Percentiles rank a stretch among this genome's conserved stretches.
Conservation (phyloP, 2,113 vertebrate species). For the Lipophrys pholis region DNA sequence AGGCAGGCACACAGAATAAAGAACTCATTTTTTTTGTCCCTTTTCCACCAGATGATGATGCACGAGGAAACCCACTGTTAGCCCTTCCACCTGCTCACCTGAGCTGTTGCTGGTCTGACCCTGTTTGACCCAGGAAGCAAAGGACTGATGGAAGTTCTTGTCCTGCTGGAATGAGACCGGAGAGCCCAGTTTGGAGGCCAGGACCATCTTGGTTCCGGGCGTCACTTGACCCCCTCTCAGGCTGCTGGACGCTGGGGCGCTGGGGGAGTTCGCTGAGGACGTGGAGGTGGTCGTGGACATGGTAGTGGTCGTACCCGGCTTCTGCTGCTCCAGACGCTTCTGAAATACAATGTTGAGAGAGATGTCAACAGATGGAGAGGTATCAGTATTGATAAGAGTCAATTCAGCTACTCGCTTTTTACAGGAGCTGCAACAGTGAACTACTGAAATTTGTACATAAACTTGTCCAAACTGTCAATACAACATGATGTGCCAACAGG, state of each 20-base stretch:
- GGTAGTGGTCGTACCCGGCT: constrained; percentile 72
- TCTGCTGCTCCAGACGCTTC: constrained; percentile 96
- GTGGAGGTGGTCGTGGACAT: constrained; percentile 48
- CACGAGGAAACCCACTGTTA: background rate
- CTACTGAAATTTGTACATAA: background rate
- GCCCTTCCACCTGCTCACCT: constrained; percentile 79
- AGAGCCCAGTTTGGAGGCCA: constrained; percentile 93
- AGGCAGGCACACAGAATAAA: background rate
- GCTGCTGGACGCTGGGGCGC: constrained; percentile 80
- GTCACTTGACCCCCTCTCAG: constrained; percentile 88
- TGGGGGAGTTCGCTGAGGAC: constrained; percentile 71
- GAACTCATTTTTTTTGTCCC: background rate
- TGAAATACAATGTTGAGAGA: constrained; percentile 51
- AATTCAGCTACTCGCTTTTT: no score
- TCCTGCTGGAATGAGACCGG: constrained; percentile 96
- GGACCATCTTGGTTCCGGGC: constrained; percentile 92
- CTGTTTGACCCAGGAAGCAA: constrained; percentile 98
- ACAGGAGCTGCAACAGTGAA: background rate
- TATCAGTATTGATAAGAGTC: no score
- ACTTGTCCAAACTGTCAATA: background rate
- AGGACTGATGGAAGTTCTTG: constrained; percentile 98
- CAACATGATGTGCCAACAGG: no score
- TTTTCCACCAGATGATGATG: constrained; percentile 40
- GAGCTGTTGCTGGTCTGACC: constrained; percentile 88
- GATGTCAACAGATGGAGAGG: background rate